Conservation (phyloP, 2,888 invertebrate genomes). For the Epiblema foenella region DNA sequence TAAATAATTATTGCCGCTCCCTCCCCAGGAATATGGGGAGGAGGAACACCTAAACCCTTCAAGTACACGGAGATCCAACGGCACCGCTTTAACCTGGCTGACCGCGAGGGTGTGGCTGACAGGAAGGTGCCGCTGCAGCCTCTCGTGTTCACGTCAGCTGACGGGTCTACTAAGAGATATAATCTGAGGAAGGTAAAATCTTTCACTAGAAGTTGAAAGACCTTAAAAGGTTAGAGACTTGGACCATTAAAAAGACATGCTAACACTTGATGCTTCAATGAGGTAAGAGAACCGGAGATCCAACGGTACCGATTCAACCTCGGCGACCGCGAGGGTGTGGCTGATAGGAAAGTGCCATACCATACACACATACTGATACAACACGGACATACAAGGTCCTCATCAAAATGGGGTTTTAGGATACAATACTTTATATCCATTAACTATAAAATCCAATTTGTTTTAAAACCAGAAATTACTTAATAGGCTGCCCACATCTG, state of each 20-base stretch:
- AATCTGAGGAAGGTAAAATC: constrained; percentile 94
- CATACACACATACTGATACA: no score
- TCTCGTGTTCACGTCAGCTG: constrained; percentile 94
- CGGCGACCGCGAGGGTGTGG: constrained; percentile 94
- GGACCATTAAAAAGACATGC: no score
- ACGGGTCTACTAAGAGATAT: constrained; percentile 94
- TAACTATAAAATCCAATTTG: no score
- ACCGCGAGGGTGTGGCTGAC: constrained; percentile 95
- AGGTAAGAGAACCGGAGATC: constrained; percentile 87
- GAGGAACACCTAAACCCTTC: constrained; percentile 97
- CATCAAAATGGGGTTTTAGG: no score
- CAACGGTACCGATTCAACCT: constrained; percentile 96
- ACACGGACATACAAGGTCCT: no score
- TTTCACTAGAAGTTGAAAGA: neutral
- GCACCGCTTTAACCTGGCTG: constrained; percentile 94
- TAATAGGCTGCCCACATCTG: no score
- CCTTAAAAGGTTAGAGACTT: no score
- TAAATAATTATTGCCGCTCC: neutral
- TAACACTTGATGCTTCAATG: no score
- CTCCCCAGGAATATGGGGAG: constrained; percentile 92
- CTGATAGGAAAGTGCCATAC: constrained; percentile 97
- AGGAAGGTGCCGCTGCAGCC: constrained; percentile 98
- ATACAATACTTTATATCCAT: no score
- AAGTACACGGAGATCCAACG: constrained; percentile 98
- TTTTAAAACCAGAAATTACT: no score